These are phyloP conservation scores for Chymomyza costata DNA, from an alignment of 1,140 invertebrate genomes.

Conservation along the genomic window DNA sequence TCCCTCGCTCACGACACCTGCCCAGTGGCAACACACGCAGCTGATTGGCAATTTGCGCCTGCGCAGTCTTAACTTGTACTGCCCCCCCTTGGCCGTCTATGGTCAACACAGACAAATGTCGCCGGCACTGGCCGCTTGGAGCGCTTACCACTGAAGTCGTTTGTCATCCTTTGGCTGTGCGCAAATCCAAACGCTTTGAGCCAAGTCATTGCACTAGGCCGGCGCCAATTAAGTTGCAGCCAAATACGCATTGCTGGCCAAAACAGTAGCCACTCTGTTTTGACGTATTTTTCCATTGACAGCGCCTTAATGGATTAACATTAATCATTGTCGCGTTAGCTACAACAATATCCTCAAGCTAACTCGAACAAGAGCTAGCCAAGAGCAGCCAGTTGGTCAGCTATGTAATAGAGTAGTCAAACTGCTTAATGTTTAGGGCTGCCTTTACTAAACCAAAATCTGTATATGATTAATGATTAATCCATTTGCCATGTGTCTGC, in stretches of 20 bases:
- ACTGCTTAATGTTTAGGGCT: no score
- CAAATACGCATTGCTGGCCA: slow-evolving; percentile 19
- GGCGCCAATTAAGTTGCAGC: slow-evolving; percentile 34
- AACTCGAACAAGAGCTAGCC: no score
- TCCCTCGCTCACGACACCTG: slow-evolving; percentile 46
- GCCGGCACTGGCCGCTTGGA: slow-evolving; percentile 13
- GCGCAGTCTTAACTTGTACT: slow-evolving; percentile 18
- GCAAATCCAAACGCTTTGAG: slow-evolving; percentile 2
- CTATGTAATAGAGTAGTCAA: no score
- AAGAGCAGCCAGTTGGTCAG: no score
- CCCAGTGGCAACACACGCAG: slow-evolving; percentile 54
- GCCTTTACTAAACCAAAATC: no score
- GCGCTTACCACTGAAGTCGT: slow-evolving; percentile 9
- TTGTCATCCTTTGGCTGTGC: slow-evolving; percentile 21
- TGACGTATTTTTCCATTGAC: slow-evolving; percentile 74
- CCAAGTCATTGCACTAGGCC: slow-evolving; percentile 37
- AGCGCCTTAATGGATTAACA: slow-evolving; percentile 74
- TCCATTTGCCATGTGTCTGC: no score
- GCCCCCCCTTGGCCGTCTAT: no score
- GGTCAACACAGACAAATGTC: slow-evolving; percentile 5
- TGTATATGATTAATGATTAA: no score
- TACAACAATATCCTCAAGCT: slow-evolving; percentile 45
- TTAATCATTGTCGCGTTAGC: slow-evolving; percentile 74
- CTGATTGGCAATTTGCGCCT: slow-evolving; percentile 64
- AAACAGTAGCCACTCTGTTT: slow-evolving; percentile 33